Base-by-base conservation (phyloP, 2,797 vertebrate species). In the Sebastolobus alascanus region DNA sequence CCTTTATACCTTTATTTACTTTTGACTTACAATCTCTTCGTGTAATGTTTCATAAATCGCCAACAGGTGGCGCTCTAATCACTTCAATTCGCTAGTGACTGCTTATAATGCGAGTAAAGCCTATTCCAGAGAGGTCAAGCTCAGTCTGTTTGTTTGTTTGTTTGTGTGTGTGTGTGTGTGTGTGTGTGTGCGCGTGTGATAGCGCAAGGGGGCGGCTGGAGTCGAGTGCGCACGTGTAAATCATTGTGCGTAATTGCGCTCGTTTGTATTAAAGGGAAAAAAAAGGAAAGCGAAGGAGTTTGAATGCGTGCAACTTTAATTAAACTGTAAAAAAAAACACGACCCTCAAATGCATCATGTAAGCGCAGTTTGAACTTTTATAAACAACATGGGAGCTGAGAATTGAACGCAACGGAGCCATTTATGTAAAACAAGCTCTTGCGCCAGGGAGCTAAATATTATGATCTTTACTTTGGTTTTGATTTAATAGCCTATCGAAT, bases 51-150 rank as follows among this genome's bases (percentile, higher is more conserved):
- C 16, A 8, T n/a, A 0, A 22, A 33, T 12, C 11, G 4, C 79
- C 93, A 65, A 72, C 56, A 91, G 92, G 87, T 55, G 92, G 90
- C 87, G 92, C 89, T 82, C 67, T 54, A 61, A 60, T 65, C 77
- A 25, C 83, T 81, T 25, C 20, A 25, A 18, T 54, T 27, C 14
- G 20, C 31, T 58, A 14, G 4, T 68, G 37, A 38, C 12, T 66
- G 16, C 40, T 67, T 67, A 50, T 50, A 46, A 46, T 6, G 56
- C 20, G n/a, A 31, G 29, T 20, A 46, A 56, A 66, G 27, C 38
- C 13, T 31, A 12, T 25, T 54, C 2, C 37, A 12, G 7, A 64
- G 58, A 75, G 69, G 75, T 86, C 84, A 54, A 35, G 50, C 79
- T 54, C 67, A 56, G 35, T 18, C 4, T 63, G 77, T 61, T 37